Evolutionary conservation across 2,888 invertebrate genomes (phyloP).

Genomic region (Tetheella fluctuosa): DNA sequence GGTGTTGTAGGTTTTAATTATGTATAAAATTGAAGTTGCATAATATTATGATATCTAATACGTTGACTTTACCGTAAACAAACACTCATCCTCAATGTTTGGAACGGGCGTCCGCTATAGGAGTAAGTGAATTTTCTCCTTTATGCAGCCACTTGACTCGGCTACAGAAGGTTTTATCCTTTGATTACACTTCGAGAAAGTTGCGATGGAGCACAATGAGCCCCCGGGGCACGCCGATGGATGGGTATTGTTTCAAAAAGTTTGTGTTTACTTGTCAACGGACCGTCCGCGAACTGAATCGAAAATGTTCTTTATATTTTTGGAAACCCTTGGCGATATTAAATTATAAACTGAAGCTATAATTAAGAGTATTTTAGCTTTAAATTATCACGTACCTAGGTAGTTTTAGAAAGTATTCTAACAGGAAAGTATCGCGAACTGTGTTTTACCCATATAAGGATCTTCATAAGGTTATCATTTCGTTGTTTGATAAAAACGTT

Average conservation of each 20-base stretch:
- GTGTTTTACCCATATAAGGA: no score
- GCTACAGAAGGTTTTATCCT: conserved; percentile 70
- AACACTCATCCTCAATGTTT: conserved; percentile 62
- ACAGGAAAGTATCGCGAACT: no score
- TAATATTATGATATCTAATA: conserved; percentile 29
- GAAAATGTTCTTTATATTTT: background rate
- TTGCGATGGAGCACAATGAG: conserved; percentile 49
- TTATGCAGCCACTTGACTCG: conserved; percentile 72
- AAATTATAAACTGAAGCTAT: no score
- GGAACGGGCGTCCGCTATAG: conserved; percentile 66
- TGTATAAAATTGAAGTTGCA: background rate
- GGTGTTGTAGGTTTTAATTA: no score
- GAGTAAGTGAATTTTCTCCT: conserved; percentile 79
- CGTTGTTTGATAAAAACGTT: no score
- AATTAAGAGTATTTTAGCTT: no score
- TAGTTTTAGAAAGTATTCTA: no score
- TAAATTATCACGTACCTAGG: no score
- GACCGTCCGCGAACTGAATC: conserved; percentile 14
- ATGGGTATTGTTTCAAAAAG: conserved; percentile 61
- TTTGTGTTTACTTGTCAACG: conserved; percentile 41
- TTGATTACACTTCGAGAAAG: conserved; percentile 69
- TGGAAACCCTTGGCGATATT: no score
- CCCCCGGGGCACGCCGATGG: conserved; percentile 48
- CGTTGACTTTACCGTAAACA: conserved; percentile 34
- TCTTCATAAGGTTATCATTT: no score